Evolutionary conservation across 2,113 vertebrate species (phyloP).

Genomic region (Pyrgilauda ruficollis): DNA sequence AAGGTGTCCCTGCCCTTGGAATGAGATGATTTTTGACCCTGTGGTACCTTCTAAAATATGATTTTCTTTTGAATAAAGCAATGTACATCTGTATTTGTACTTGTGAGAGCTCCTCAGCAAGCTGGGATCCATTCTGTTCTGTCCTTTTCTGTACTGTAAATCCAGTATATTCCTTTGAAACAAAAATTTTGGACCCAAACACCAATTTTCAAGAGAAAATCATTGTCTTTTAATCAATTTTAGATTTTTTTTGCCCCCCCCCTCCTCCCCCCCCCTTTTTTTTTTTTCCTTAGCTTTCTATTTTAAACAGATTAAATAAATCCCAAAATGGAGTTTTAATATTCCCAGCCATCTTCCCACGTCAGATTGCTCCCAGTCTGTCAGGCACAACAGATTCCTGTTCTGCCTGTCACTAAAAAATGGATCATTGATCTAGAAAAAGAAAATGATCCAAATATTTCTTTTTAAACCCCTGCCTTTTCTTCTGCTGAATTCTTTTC

Average conservation of each 20-base stretch:
- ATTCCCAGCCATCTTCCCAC: background rate
- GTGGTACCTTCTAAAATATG: rapidly evolving
- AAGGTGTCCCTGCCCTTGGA: background rate
- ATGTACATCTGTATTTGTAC: rapidly evolving
- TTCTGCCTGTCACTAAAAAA: background rate
- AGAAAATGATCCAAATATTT: background rate
- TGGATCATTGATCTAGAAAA: background rate
- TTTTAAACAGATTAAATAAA: background rate
- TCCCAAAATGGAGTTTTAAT: background rate
- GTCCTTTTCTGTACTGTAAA: background rate
- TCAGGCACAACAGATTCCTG: background rate
- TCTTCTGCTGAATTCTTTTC: background rate
- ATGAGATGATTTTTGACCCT: background rate
- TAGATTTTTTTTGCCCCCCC: no score
- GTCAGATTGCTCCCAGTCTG: background rate
- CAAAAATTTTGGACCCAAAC: background rate
- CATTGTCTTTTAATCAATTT: background rate
- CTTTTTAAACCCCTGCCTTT: background rate
- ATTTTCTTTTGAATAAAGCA: background rate
- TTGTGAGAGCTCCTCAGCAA: background rate
- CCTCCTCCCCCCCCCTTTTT: rapidly evolving
- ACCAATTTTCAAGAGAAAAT: background rate
- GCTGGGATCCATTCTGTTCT: background rate
- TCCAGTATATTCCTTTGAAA: background rate
- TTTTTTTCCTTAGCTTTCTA: background rate